These are phyloP conservation scores for Archilochus colubris DNA, from an alignment of 2,113 vertebrate species.

Conservation along the genomic window DNA sequence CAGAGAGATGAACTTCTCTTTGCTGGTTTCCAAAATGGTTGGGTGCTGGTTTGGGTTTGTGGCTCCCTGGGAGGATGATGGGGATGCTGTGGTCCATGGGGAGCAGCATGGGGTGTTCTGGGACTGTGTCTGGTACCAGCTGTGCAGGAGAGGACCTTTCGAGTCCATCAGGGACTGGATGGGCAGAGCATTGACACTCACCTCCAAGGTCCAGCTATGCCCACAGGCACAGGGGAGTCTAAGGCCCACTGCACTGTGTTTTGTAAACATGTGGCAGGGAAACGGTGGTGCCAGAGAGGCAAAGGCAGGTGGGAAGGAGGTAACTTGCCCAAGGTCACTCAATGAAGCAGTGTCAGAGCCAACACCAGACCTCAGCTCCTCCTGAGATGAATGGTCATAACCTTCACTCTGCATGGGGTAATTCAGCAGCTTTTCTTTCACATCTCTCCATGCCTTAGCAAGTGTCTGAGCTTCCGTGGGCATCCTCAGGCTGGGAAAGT, in stretches of 20 bases:
- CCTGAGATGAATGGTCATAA: not conserved
- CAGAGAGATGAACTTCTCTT: not conserved
- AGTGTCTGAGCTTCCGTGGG: not conserved
- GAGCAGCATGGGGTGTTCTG: not conserved
- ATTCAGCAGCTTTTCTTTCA: not conserved
- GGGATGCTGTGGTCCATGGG: not conserved
- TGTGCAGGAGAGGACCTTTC: not conserved
- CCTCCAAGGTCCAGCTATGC: not conserved
- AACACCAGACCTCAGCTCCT: fast-evolving
- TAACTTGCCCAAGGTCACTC: not conserved
- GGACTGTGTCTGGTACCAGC: not conserved
- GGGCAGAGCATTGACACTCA: fast-evolving
- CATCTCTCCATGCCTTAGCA: not conserved
- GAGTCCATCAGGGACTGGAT: not conserved
- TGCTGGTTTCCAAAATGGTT: not conserved
- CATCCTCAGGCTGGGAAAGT: not conserved
- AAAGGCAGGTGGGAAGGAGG: not conserved
- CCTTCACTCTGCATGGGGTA: not conserved
- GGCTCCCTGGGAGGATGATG: not conserved
- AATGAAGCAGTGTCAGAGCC: not conserved
- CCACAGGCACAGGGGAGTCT: not conserved
- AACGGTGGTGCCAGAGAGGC: not conserved
- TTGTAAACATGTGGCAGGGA: not conserved
- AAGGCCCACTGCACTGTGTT: too few relatives aligned
- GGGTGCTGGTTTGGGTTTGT: not conserved